Conservation (phyloP, 2,113 vertebrate species). For the Vireo altiloquus region DNA sequence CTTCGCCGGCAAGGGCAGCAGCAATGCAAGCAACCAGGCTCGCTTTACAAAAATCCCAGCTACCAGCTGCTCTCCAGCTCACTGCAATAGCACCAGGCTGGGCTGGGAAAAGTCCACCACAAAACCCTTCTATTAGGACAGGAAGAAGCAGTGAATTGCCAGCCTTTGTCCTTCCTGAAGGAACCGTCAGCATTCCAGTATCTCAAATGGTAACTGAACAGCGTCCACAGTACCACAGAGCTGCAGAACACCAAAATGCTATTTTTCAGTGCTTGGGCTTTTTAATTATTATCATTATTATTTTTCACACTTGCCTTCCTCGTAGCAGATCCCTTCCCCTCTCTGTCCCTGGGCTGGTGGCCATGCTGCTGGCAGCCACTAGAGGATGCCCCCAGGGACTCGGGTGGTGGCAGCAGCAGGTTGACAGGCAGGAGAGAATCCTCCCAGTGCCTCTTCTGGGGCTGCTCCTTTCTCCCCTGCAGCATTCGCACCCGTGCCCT, state of each 20-base stretch:
- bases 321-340: background rate
- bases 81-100: background rate
- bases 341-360: too few species aligned
- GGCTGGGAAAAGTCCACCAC: background rate
- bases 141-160: background rate
- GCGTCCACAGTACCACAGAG: accelerated
- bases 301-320: background rate
- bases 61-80: background rate
- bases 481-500: background rate
- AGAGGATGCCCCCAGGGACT: background rate
- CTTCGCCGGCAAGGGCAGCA: background rate
- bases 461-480: background rate
- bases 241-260: background rate
- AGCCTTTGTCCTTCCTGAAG: background rate
- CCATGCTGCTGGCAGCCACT: background rate
- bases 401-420: too few species aligned
- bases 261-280: background rate
- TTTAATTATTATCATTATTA: background rate
- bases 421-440: background rate
- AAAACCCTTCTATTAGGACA: background rate
- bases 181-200: background rate
- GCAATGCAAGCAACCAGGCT: background rate
- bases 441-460: background rate
- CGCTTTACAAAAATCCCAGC: background rate
- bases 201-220: background rate